phyloP scores from a whole-genome alignment of 2,797 vertebrate species.

The Synaphobranchus kaupii region DNA sequence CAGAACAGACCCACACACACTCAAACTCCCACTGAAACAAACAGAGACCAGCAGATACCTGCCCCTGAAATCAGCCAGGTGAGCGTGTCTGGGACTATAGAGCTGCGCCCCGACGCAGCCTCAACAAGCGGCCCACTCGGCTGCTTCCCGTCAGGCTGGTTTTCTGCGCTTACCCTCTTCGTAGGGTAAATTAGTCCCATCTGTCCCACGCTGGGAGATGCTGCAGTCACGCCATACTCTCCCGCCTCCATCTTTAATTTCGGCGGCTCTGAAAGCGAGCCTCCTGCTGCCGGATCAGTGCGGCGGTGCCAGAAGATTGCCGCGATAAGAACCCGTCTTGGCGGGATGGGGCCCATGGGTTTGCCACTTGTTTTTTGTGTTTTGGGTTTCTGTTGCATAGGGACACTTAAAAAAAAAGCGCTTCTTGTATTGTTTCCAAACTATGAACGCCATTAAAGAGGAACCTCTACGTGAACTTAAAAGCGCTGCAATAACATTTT shows the following conservation, averaged over 20 bases:
- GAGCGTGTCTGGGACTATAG: background rate
- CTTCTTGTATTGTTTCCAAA: conserved; percentile 65
- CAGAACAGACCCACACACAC: background rate
- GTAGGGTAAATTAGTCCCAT: background rate
- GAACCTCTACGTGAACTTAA: conserved; percentile 35
- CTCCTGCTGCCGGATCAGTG: background rate
- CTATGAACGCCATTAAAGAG: conserved; percentile 28
- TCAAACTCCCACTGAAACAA: too few relatives aligned
- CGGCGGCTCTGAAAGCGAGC: background rate
- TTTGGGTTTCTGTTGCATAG: conserved; percentile 69
- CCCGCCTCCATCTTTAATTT: conserved; percentile 8
- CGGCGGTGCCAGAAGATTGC: conserved; percentile 9
- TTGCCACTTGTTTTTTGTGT: conserved; percentile 69
- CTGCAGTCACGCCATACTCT: background rate
- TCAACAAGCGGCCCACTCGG: background rate
- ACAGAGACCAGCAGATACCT: background rate
- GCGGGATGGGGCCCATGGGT: conserved; percentile 50
- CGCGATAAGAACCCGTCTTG: background rate
- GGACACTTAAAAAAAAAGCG: conserved; percentile 53
- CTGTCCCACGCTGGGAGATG: background rate
- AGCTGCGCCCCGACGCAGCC: background rate
- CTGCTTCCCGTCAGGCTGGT: background rate
- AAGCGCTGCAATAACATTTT: conserved; percentile 22
- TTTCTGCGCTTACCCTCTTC: background rate
- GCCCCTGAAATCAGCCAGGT: background rate